Base-by-base conservation (phyloP, 2,888 invertebrate genomes). In the Abrostola tripartita region DNA sequence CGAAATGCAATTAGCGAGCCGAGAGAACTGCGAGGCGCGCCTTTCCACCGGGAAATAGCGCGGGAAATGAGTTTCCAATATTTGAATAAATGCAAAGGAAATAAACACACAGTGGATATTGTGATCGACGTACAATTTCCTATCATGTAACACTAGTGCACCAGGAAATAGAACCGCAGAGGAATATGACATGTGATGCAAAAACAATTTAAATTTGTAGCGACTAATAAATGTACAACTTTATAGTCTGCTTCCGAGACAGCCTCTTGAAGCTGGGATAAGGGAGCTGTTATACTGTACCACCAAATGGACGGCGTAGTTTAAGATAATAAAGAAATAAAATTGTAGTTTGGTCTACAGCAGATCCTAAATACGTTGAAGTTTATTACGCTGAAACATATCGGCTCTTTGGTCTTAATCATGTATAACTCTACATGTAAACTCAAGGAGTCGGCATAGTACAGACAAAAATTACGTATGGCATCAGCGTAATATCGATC, bases 21-120 rank as follows among this genome's bases (percentile, higher is more conserved):
- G 75, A 68, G 65, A 69, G 68, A 60, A 65, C 70, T 66, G 35
- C 58, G 68, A 85, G 85, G 80, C 76, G 62, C 66, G 76, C 71
- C 60, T 64, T 68, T 62, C 69, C 61, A 74, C 66, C 81, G 81
- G 94, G 93, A 93, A 91, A 93, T 92, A 86, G 83, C 82, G 81
- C 79, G 86, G 93, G 94, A 93, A 92, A 94, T 94, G 88, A 91
- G 87, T 88, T 90, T 92, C 88, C 89, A 84, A 90, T 91, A 91
- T 92, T 91, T 90, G 89, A 90, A 93, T 89, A 92, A 93, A 92
- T 86, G 80, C 64, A 78, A 78, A 87, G 93, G 92, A 93, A 94
- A 92, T 90, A 93, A 93, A 93, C 89, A 93, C 75, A 76, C 82
- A 79, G 88, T 90, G 90, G 91, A 93, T 93, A 92, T 94, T 93